Conservation (phyloP, 1,140 invertebrate species). For the Drosophila littoralis region DNA sequence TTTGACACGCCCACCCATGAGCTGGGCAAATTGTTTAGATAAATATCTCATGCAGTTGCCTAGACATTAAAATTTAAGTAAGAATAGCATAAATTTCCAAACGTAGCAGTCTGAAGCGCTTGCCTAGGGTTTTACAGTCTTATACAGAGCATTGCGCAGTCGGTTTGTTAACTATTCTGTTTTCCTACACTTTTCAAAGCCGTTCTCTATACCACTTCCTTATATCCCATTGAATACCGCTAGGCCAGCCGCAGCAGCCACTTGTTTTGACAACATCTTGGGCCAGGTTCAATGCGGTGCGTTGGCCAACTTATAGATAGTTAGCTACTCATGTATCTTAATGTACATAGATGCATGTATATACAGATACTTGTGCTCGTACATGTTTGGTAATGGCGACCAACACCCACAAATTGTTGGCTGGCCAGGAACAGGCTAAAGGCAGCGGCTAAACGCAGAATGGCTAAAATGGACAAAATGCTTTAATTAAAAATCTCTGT, state of each 20-base stretch:
- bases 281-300: slow-evolving; percentile 31
- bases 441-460: not conserved
- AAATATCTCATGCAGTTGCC: too few relatives aligned
- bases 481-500: slow-evolving; percentile 78
- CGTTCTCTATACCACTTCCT: not conserved
- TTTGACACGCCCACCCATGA: too few relatives aligned
- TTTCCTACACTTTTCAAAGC: not conserved
- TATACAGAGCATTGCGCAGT: not conserved
- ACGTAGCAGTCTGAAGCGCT: too few relatives aligned
- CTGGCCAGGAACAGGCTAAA: slow-evolving; percentile 16
- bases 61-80: too few relatives aligned
- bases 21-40: too few relatives aligned
- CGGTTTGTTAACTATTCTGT: not conserved
- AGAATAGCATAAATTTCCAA: too few relatives aligned
- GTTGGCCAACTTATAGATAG: slow-evolving; percentile 32
- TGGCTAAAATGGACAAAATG: slow-evolving; percentile 57
- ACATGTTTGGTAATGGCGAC: slow-evolving; percentile 42
- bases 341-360: slow-evolving; percentile 2
- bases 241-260: slow-evolving; percentile 5
- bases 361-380: slow-evolving; percentile 10
- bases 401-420: slow-evolving; percentile 66
- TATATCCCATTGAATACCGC: not conserved
- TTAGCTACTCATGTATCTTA: not conserved
- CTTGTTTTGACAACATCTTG: slow-evolving; percentile 35
- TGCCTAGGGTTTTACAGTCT: too few relatives aligned